Base-by-base conservation (phyloP, 1,140 invertebrate genomes). In the Liolophura sinensis region DNA sequence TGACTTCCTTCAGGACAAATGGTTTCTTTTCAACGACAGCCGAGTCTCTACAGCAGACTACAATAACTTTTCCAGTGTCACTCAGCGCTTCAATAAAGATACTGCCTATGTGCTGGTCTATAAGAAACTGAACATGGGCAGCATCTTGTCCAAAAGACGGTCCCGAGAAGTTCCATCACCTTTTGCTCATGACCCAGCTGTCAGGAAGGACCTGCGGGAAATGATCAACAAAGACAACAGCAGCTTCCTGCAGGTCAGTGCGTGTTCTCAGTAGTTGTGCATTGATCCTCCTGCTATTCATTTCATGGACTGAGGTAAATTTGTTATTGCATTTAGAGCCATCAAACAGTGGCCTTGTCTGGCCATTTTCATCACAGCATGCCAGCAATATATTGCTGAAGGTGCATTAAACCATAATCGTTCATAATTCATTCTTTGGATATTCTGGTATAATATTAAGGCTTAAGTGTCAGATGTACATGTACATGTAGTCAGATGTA, bases 41-140 rank as follows among this genome's bases (percentile, higher is more conserved):
- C 82, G 86, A 3, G 92, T 94, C 0, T 88, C 88, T 0, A 81
- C 82, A 24, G 87, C 89, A 0, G 87, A 88, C 1, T 88, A 90
- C 22, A 81, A 86, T 0, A 87, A 90, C 15, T 88, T 93, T 60
- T 88, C 88, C 66, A 86, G 82, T 64, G 82, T 92, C 22, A 88
- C 77, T 1, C 73, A 78, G 40, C 72, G 76, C 31, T 85, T 89
- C 62, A 88, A 88, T 5, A 89, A 90, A 1, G 91, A 92, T 76
- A 94, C 93, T 0, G 91, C 92, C 0, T 95, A 94, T 72, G 90
- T 94, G 58, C 82, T 94, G 5, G 92, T 94, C 73, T 95, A 95
- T 65, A 83, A 84, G 25, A 85, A 78, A 31, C 69, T 81, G 4
- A 74, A 70, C 24, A 60, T 69, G 9, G 65, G 69, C 12, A 69